Conservation (phyloP, 2,888 invertebrate species). For the Heliothis peltigera region DNA sequence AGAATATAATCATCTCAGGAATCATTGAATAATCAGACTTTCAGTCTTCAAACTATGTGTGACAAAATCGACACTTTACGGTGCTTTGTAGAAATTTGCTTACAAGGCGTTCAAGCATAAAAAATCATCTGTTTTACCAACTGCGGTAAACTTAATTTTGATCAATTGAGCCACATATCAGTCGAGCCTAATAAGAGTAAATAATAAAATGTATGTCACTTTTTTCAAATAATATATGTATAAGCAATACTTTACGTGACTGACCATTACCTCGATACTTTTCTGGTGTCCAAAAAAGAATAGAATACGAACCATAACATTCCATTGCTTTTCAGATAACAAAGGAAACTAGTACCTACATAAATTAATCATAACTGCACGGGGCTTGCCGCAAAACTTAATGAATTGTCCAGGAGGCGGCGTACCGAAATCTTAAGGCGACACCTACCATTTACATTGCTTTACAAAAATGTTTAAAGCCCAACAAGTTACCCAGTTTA, state of each 20-base stretch:
- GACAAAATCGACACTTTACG: no score
- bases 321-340: constrained; percentile 1
- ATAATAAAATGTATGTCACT: background rate
- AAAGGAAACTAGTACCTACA: constrained; percentile 1
- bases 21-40: no score
- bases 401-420: constrained; percentile 35
- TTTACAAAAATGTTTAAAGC: constrained; percentile 61
- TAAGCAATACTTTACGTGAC: background rate
- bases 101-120: no score
- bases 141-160: no score
- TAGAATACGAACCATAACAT: constrained; percentile 14
- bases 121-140: no score
- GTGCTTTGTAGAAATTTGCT: no score
- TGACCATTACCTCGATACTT: background rate
- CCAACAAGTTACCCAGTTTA: constrained; percentile 69
- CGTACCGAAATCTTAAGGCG: constrained; percentile 63
- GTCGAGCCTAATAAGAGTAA: no score
- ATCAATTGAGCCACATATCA: no score
- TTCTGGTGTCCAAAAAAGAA: background rate
- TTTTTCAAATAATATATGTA: no score
- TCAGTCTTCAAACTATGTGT: no score
- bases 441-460: constrained; percentile 64
- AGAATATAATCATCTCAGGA: no score
- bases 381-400: constrained; percentile 33
- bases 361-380: background rate